These are phyloP conservation scores for Heterodera schachtii DNA, from an alignment of 1,140 invertebrate species.

Conservation along the genomic window DNA sequence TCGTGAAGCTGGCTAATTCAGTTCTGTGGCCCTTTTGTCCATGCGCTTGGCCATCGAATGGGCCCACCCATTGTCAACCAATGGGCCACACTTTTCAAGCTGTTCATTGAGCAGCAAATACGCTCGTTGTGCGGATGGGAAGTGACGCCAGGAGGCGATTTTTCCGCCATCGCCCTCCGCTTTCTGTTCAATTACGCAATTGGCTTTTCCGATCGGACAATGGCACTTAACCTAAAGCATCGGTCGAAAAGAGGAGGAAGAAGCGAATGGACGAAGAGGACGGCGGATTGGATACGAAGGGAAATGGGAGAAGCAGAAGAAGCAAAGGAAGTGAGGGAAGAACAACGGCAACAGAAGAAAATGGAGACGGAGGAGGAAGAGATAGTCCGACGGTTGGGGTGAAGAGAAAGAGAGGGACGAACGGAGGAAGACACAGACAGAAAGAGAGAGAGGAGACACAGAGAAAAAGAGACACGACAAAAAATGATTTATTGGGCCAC, in stretches of 20 bases:
- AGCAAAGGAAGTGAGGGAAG: background rate
- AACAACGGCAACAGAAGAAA: background rate
- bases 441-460: too few relatives aligned
- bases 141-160: conserved; percentile 15
- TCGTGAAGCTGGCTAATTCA: background rate
- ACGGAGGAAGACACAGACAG: too few relatives aligned
- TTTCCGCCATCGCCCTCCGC: conserved; percentile 39
- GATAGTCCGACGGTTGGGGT: background rate
- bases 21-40: conserved; percentile 27
- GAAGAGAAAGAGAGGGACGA: background rate
- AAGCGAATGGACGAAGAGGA: conserved; percentile 6
- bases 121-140: conserved; percentile 8
- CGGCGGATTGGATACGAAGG: conserved; percentile 19
- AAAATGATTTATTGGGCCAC: background rate
- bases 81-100: conserved; percentile 15
- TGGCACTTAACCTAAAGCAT: conserved; percentile 24
- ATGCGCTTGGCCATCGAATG: conserved; percentile 22
- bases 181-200: conserved; percentile 42
- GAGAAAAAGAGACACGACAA: background rate
- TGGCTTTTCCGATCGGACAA: conserved; percentile 45
- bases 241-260: conserved; percentile 14
- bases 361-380: background rate
- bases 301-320: conserved; percentile 2
- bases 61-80: conserved; percentile 5
- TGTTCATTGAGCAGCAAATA: background rate